phyloP scores from a whole-genome alignment of 2,888 invertebrate species.

The Drosophila borborema region DNA sequence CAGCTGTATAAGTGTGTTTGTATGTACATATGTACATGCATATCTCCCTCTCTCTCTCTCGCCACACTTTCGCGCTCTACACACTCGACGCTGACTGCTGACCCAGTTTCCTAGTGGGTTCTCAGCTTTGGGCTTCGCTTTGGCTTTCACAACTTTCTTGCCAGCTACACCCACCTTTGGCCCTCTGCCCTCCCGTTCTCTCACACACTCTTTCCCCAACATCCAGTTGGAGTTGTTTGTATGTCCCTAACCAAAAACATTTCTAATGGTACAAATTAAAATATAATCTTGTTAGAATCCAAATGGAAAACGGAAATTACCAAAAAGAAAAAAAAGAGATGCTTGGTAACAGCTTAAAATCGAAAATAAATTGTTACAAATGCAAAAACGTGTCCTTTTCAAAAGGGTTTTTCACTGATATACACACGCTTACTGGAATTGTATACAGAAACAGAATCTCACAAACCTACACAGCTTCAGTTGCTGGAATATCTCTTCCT shows the following conservation, averaged over 20 bases:
- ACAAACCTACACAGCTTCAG: background rate
- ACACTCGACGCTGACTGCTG: slow-evolving; percentile 49
- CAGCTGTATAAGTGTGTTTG: slow-evolving; percentile 2
- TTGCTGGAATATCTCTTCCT: background rate
- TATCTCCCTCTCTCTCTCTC: slow-evolving; percentile 24
- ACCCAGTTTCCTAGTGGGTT: slow-evolving; percentile 69
- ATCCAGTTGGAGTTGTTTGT: slow-evolving; percentile 11
- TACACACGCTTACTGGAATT: background rate
- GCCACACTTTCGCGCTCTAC: slow-evolving; percentile 55
- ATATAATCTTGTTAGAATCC: slow-evolving; percentile 60
- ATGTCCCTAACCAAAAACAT: slow-evolving; percentile 1
- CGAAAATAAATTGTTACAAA: slow-evolving; percentile 52
- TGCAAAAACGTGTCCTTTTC: slow-evolving; percentile 24
- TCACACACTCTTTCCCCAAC: background rate
- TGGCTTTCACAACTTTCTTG: slow-evolving; percentile 59
- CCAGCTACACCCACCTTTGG: slow-evolving; percentile 27
- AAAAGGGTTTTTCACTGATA: background rate
- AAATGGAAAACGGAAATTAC: slow-evolving; percentile 70
- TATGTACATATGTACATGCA: slow-evolving; percentile 13
- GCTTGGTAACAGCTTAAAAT: slow-evolving; percentile 40
- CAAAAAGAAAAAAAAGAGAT: background rate
- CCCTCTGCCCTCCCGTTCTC: slow-evolving; percentile 1
- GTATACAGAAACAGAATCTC: background rate
- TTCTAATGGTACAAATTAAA: slow-evolving; percentile 57
- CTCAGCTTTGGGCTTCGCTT: slow-evolving; percentile 24